A percentile compares a stretch with the other conserved stretches of the same genome.
phyloP scores from a whole-genome alignment of 1,140 invertebrate genomes.

The Spodoptera frugiperda region DNA sequence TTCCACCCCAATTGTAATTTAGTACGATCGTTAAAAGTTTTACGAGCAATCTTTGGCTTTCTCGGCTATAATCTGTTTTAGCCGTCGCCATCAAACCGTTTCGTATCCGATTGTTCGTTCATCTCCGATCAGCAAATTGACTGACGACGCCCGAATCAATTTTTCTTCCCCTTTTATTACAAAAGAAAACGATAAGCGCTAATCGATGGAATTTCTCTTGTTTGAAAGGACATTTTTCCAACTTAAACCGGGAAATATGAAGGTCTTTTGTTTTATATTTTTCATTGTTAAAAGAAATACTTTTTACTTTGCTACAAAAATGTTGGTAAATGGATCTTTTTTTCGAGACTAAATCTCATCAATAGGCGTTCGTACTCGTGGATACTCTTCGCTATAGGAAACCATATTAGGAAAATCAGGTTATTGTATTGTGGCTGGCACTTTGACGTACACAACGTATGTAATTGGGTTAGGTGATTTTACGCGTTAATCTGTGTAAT shows the following conservation, averaged over 20 bases:
- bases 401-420: constrained; percentile 33
- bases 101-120: constrained; percentile 50
- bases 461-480: constrained; percentile 9
- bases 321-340: background rate
- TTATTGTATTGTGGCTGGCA: constrained; percentile 15
- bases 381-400: constrained; percentile 2
- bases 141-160: constrained; percentile 50
- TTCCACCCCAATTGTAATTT: constrained; percentile 62
- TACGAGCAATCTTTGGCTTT: constrained; percentile 61
- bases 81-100: constrained; percentile 54
- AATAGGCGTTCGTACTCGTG: constrained; percentile 7
- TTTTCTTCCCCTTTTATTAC: constrained; percentile 48
- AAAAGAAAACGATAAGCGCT: constrained; percentile 49
- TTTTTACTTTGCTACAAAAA: constrained; percentile 7
- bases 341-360: constrained; percentile 23
- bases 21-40: constrained; percentile 65
- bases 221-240: constrained; percentile 37
- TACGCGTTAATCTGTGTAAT: too few species aligned
- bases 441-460: background rate
- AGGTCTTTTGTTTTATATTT: constrained; percentile 34
- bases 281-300: constrained; percentile 35
- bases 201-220: constrained; percentile 44
- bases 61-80: constrained; percentile 60
- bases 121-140: constrained; percentile 53
- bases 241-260: constrained; percentile 36